Evolutionary conservation across 2,888 invertebrate genomes (phyloP).

Genomic region (Hermaeophaga mercurialis): DNA sequence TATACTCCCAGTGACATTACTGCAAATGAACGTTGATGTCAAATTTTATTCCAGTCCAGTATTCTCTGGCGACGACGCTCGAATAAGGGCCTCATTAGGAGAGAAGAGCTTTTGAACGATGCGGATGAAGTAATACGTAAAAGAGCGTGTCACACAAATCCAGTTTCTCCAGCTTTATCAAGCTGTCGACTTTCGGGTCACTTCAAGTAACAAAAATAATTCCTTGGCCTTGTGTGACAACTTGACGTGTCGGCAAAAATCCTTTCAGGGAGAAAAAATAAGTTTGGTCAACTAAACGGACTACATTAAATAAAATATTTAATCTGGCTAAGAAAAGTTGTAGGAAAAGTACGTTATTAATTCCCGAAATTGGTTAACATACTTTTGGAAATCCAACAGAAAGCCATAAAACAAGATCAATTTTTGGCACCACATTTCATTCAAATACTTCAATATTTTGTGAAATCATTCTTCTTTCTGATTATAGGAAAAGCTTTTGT

Average conservation of each 20-base stretch:
- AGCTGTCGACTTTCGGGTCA: conserved; percentile 11
- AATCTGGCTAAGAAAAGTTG: too few relatives aligned
- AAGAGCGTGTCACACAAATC: conserved; percentile 24
- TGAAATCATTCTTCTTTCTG: too few relatives aligned
- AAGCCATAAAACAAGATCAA: too few relatives aligned
- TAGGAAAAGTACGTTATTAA: too few relatives aligned
- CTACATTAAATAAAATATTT: too few relatives aligned
- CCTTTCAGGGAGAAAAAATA: too few relatives aligned
- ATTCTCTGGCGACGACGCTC: conserved; percentile 8
- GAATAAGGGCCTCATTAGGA: conserved; percentile 21
- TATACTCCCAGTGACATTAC: neutral
- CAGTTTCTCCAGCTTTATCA: conserved; percentile 20
- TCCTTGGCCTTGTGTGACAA: conserved; percentile 2
- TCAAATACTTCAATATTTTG: too few relatives aligned
- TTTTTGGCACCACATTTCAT: too few relatives aligned
- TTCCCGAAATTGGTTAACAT: too few relatives aligned
- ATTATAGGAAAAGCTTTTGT: too few relatives aligned
- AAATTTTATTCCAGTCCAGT: conserved; percentile 21
- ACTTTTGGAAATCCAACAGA: too few relatives aligned
- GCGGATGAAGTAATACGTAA: conserved; percentile 23
- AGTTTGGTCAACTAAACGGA: too few relatives aligned
- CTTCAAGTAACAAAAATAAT: conserved; percentile 5
- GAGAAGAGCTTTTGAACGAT: conserved; percentile 20
- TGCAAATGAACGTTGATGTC: neutral
- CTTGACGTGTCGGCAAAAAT: conserved; percentile 8